Evolutionary conservation across 2,888 invertebrate species (phyloP), one percentile per base, ranked within the genome.

Genomic region (Drosophila eohydei): DNA sequence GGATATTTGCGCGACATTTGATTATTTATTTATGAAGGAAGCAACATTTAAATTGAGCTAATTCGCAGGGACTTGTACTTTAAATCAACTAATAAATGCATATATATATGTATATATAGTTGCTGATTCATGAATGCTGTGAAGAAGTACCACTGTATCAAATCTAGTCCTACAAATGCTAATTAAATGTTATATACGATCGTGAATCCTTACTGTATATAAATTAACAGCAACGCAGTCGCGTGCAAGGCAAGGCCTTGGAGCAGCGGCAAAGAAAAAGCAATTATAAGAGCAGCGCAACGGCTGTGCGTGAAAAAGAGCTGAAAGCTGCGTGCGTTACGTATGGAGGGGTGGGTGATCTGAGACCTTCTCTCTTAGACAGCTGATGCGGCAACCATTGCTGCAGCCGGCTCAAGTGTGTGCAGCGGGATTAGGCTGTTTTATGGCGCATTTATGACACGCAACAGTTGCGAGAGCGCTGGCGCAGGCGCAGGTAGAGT

Each of bases 361-460:
- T 66, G 28, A 21, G 57, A 43, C 28, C 16, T 40, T 38, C 46
- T n/a, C 51, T 38, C 28, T 55, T 14, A 32, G 63, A 71, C 80
- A 80, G 80, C 81, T 84, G 83, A 83, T 78, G 77, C 80, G 51
- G 56, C 32, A 40, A 46, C 3, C 16, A 57, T 44, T 50, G 60
- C 43, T 74, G 71, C 69, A 69, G 78, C 66, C 66, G 64, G 64
- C 67, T 68, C 59, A 74, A 68, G 61, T 58, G 71, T 60, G 73
- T 61, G 71, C 71, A 78, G 30, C 36, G 80, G 76, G 87, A 83
- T 87, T 84, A 81, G 67, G 34, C 62, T 52, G 58, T 77, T 88
- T 87, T 83, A 87, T 81, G 74, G 75, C 76, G 71, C 81, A 80
- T 82, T 82, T 83, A 82, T 83, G 83, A 57, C 79, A 81, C 67